Evolutionary conservation across 2,113 vertebrate species (phyloP), one percentile per base, ranked within the genome.

Genomic region (Isichthys henryi): DNA sequence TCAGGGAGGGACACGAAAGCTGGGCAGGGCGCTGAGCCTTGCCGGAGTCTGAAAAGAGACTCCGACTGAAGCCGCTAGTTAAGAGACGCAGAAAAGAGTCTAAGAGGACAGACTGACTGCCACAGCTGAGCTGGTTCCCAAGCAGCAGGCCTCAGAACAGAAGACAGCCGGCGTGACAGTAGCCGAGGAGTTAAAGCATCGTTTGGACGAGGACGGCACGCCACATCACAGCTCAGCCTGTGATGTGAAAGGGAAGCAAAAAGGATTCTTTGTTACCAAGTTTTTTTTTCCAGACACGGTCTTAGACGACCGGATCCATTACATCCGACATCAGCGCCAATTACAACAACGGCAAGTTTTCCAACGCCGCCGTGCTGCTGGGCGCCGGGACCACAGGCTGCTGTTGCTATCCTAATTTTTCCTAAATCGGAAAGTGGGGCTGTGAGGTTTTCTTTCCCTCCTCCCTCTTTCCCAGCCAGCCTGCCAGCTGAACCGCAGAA

Each of bases 381-480:
- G 86, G 88, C 77, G 88, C 87, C 83, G 23, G 52, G 8, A 56
- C 43, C 49, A 48, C 11, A 10, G 77, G 88, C 90, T 84, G 86
- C 86, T 85, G 87, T 74, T 91, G 74, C 91, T 87, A 31, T 88
- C 89, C 70, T 89, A 88, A 89, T 89, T 92, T 80, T 70, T 86
- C 89, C 89, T 84, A 58, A 89, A 70, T 5, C 17, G 27, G 23
- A 48, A 88, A 89, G 90, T 88, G 89, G 91, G 91, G 90, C 80
- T n/a, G 45, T 27, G 90, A 91, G 90, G 91, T 91, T 92, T 90
- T 90, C 74, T 86, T 56, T 89, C 88, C 85, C 90, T 88, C 52
- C 82, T 89, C 23, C 58, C 52, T 86, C 50, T 31, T 86, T 80
- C 74, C 35, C 74, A 27, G 80, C 45, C 80, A 35, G 85, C 90